These are phyloP conservation scores for Noctua fimbriata DNA, from an alignment of 2,888 invertebrate species.

Conservation along the genomic window DNA sequence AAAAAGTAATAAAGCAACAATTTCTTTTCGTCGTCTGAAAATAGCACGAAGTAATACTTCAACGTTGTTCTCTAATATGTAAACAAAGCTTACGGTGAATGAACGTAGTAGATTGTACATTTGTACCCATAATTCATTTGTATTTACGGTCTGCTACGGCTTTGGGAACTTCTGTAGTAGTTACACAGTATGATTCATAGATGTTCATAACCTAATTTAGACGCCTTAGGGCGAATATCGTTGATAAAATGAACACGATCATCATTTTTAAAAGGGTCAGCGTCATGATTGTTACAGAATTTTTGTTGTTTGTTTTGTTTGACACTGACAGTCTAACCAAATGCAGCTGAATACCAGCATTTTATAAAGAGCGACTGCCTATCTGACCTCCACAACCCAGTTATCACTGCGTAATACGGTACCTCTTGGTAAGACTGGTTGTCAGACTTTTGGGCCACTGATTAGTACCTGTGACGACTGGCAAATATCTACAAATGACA, in stretches of 20 bases:
- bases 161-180: slow-evolving; percentile 1
- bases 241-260: background rate
- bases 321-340: background rate
- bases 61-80: slow-evolving; percentile 23
- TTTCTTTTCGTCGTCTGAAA: slow-evolving; percentile 25
- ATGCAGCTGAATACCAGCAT: background rate
- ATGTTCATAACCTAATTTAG: background rate
- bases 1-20: slow-evolving; percentile 43
- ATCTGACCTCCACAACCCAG: no score
- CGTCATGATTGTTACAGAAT: background rate
- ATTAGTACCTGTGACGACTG: background rate
- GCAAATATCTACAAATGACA: background rate
- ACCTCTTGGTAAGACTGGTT: background rate
- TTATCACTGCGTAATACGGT: background rate
- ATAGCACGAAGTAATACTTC: slow-evolving; percentile 13
- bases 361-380: background rate
- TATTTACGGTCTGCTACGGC: slow-evolving; percentile 35
- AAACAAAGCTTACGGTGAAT: slow-evolving; percentile 49
- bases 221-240: background rate
- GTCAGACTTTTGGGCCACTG: background rate
- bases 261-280: background rate
- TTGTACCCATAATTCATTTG: slow-evolving; percentile 25
- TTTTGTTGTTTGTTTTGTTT: background rate
- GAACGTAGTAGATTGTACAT: slow-evolving; percentile 41
- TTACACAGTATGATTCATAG: slow-evolving; percentile 14